Evolutionary conservation across 2,888 invertebrate species (phyloP).

Genomic region (Lordiphosa fenestrarum): DNA sequence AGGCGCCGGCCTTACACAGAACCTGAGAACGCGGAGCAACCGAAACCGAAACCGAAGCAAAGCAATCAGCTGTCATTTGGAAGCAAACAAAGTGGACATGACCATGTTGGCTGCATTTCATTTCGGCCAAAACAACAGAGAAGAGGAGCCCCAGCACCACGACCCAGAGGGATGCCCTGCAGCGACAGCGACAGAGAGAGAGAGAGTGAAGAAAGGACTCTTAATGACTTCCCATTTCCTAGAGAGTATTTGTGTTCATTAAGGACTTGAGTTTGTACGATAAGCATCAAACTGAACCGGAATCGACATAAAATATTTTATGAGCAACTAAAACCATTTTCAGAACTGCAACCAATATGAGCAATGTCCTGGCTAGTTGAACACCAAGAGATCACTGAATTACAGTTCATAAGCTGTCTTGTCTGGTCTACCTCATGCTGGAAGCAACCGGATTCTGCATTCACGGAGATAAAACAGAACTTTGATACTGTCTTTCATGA

Average conservation of each 20-base stretch:
- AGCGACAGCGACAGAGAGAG: not conserved
- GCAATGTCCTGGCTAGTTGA: too few species aligned
- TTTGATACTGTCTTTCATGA: too few species aligned
- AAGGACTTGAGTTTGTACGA: too few species aligned
- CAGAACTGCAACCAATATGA: too few species aligned
- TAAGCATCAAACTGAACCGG: too few species aligned
- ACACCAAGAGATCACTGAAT: too few species aligned
- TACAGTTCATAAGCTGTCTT: too few species aligned
- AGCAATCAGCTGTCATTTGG: conserved; percentile 74
- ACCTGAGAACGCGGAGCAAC: conserved; percentile 50
- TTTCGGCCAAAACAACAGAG: conserved; percentile 26
- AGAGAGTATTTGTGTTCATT: not conserved
- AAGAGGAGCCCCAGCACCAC: conserved; percentile 36
- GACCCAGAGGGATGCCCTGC: conserved; percentile 6
- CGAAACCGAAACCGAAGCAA: conserved; percentile 34
- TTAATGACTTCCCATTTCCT: not conserved
- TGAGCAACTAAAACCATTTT: too few species aligned
- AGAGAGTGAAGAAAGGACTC: not conserved
- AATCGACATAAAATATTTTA: too few species aligned
- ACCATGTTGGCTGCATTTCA: conserved; percentile 46
- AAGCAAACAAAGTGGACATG: conserved; percentile 75
- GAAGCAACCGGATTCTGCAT: too few species aligned
- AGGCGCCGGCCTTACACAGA: conserved; percentile 73
- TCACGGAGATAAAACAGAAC: too few species aligned
- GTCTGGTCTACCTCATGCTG: too few species aligned